Evolutionary conservation across 2,113 vertebrate species (phyloP).

Genomic region (Otus sunia): DNA sequence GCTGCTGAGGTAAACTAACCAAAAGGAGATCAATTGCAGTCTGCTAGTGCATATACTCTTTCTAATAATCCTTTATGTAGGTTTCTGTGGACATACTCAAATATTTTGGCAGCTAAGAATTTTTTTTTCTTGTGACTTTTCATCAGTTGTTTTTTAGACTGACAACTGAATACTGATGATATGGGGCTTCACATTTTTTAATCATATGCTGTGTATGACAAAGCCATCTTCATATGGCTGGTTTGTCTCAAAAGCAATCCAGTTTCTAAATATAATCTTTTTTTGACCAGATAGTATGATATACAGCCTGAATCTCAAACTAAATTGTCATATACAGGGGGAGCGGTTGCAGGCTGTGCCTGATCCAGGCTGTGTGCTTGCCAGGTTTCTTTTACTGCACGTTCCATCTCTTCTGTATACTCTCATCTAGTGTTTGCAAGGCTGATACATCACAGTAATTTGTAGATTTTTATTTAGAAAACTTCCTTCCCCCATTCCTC

Average conservation of each 20-base stretch:
- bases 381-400: not conserved
- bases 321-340: accelerated
- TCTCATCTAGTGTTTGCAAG: not conserved
- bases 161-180: slow-evolving; percentile 1
- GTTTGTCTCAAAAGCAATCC: not conserved
- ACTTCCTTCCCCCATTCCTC: not conserved
- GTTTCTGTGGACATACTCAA: not conserved
- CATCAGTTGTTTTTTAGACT: slow-evolving; percentile 48
- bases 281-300: not conserved
- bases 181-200: not conserved
- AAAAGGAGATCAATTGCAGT: not conserved
- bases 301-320: not conserved
- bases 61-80: not conserved
- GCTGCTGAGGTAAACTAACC: not conserved
- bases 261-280: not conserved
- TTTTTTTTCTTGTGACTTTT: not conserved
- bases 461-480: not conserved
- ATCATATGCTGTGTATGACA: not conserved
- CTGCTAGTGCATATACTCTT: not conserved
- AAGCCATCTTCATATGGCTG: not conserved
- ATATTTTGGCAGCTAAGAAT: slow-evolving; percentile 2
- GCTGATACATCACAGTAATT: not conserved
- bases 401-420: not conserved
- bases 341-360: not conserved
- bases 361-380: not conserved